phyloP scores from a whole-genome alignment of 2,113 vertebrate genomes.

The Hipposideros armiger region DNA sequence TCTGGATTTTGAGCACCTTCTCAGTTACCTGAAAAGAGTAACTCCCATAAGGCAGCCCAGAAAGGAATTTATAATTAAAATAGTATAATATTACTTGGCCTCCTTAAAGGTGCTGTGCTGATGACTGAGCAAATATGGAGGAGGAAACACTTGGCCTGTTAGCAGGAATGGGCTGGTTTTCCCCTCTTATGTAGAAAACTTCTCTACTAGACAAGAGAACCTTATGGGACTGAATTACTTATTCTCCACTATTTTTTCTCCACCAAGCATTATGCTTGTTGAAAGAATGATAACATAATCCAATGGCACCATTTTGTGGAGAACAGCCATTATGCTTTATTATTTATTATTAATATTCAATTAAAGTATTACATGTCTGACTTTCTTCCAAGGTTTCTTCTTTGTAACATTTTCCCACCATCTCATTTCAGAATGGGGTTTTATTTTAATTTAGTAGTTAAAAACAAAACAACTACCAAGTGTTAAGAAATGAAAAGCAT shows the following conservation, averaged over 20 bases:
- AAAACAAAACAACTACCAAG: slow-evolving; percentile 57
- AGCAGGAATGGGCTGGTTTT: not conserved
- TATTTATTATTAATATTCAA: not conserved
- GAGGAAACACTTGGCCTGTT: not conserved
- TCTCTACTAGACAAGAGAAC: not conserved
- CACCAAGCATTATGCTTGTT: not conserved
- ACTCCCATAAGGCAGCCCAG: not conserved
- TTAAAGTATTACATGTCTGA: not conserved
- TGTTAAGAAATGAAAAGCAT: slow-evolving; percentile 68
- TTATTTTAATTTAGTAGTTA: slow-evolving; percentile 60
- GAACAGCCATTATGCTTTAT: not conserved
- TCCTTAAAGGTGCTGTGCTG: not conserved
- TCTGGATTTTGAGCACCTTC: not conserved
- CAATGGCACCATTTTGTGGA: not conserved
- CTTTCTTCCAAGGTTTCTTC: slow-evolving; percentile 21
- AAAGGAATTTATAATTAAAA: not conserved
- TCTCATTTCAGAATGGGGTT: slow-evolving; percentile 55
- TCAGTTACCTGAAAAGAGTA: not conserved
- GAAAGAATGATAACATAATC: not conserved
- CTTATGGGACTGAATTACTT: not conserved
- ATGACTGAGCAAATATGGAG: not conserved
- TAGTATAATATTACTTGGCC: not conserved
- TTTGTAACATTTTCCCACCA: slow-evolving; percentile 47
- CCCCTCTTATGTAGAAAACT: not conserved
- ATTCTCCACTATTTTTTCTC: not conserved